Evolutionary conservation across 2,797 vertebrate species (phyloP).

Genomic region (Gouania willdenowi): DNA sequence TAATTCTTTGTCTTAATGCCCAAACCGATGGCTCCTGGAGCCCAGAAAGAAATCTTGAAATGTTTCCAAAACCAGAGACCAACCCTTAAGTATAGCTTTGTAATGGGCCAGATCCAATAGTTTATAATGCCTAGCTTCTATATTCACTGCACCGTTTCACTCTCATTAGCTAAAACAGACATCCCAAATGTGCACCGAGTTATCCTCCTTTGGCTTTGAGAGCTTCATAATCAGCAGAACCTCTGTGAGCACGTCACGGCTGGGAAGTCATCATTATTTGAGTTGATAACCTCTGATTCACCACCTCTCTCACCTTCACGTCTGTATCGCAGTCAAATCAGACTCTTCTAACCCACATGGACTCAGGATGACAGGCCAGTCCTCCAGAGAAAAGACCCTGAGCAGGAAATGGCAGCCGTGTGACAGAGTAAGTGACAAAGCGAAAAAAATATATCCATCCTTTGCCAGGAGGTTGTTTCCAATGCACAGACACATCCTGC

Average conservation of each 20-base stretch:
- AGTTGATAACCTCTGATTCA: conserved; percentile 11
- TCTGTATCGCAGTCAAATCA: conserved; percentile 42
- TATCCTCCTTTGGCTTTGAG: conserved; percentile 7
- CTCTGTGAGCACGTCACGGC: background rate
- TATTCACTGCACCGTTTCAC: too few relatives aligned
- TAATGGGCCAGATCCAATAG: too few relatives aligned
- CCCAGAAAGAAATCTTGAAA: too few relatives aligned
- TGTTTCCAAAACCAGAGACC: too few relatives aligned
- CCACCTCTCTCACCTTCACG: conserved; percentile 10
- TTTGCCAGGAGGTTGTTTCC: conserved; percentile 30
- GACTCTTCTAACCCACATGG: conserved; percentile 39
- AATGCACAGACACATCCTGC: conserved; percentile 18
- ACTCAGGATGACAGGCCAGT: conserved; percentile 46
- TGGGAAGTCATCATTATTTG: conserved; percentile 24
- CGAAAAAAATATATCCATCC: conserved; percentile 49
- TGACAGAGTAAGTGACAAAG: conserved; percentile 62
- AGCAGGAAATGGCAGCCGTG: conserved; percentile 50
- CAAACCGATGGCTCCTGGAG: too few relatives aligned
- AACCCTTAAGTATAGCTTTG: too few relatives aligned
- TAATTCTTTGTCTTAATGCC: too few relatives aligned
- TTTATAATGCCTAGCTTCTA: too few relatives aligned
- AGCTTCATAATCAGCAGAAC: background rate
- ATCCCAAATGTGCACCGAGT: conserved; percentile 12
- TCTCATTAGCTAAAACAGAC: conserved; percentile 40
- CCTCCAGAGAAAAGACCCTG: conserved; percentile 50